phyloP scores from a whole-genome alignment of 1,140 invertebrate species.

The Heliconius congener region DNA sequence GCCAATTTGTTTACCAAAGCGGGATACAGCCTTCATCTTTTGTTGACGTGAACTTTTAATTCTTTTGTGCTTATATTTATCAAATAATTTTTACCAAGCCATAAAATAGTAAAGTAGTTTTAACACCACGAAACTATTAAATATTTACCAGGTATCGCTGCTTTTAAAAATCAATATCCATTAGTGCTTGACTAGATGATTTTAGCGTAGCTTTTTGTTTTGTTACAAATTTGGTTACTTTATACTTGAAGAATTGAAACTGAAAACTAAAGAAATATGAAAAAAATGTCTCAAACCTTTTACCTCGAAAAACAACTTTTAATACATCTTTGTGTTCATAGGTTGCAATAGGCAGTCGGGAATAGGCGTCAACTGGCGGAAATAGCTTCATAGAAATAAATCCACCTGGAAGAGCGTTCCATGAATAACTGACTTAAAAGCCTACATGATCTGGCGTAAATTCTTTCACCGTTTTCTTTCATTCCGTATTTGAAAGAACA shows the following conservation, averaged over 20 bases:
- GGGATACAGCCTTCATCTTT: not conserved
- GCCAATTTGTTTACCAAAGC: not conserved
- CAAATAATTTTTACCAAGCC: no score
- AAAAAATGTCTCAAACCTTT: not conserved
- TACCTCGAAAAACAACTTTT: not conserved
- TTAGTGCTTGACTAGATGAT: no score
- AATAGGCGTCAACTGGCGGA: conserved; percentile 17
- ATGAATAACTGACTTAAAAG: conserved; percentile 20
- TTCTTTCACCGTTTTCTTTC: not conserved
- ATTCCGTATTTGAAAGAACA: conserved; percentile 20
- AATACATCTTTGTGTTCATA: not conserved
- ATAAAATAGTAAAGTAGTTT: no score
- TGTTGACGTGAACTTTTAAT: no score
- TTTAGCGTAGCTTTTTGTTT: no score
- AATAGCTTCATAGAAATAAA: conserved; percentile 29
- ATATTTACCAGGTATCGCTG: no score
- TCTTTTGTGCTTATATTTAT: no score
- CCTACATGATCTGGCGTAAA: conserved; percentile 19
- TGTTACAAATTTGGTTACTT: no score
- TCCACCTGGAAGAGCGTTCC: conserved; percentile 16
- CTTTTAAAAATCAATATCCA: no score
- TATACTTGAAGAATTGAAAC: no score
- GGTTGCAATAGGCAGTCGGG: conserved; percentile 14
- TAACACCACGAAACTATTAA: no score
- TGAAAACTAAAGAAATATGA: not conserved